Percentiles rank a stretch among this genome's conserved stretches.
Evolutionary conservation across 2,113 vertebrate genomes (phyloP).

Genomic region (Lynx canadensis): DNA sequence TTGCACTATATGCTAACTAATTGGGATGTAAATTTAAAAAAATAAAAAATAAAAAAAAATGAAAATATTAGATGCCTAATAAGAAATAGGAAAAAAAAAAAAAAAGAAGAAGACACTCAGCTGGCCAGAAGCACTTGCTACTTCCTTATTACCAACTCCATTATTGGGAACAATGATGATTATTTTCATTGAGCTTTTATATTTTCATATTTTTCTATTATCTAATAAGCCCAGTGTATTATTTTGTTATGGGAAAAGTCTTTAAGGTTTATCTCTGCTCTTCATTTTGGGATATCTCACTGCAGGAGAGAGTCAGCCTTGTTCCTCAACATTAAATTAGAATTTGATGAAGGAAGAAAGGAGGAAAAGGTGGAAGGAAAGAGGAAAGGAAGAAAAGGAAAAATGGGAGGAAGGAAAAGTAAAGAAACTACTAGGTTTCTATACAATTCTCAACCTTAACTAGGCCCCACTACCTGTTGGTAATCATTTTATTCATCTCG

Average conservation of each 20-base stretch:
- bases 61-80: too few relatives aligned
- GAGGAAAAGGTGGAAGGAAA: neutral
- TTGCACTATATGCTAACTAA: too few relatives aligned
- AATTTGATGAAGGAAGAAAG: neutral
- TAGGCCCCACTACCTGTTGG: neutral
- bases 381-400: neutral
- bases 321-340: neutral
- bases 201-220: neutral
- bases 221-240: neutral
- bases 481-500: neutral
- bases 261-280: neutral
- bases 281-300: neutral
- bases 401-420: neutral
- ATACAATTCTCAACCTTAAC: neutral
- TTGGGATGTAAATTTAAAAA: too few relatives aligned
- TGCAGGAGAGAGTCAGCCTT: neutral
- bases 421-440: neutral
- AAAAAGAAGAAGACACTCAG: neutral
- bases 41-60: too few relatives aligned
- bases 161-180: neutral
- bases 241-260: neutral
- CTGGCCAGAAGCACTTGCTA: neutral
- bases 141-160: neutral
- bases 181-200: neutral
- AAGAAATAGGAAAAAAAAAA: too few relatives aligned